Conservation (phyloP, 1,140 invertebrate species). For the Trichonephila clavipes region DNA sequence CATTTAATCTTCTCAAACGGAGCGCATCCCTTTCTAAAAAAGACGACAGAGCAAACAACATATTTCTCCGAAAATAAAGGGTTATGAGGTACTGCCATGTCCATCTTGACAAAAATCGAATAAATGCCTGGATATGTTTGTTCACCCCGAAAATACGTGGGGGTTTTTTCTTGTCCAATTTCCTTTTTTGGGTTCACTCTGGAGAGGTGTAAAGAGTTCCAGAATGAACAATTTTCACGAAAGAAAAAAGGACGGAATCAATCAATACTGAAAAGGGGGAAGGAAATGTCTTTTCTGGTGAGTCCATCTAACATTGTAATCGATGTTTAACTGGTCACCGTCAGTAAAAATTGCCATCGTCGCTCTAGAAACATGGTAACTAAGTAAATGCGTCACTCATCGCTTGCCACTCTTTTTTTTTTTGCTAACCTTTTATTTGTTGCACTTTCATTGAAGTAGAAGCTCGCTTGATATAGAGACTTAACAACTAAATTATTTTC, state of each 20-base stretch:
- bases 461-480: neutral
- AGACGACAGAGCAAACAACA: constrained; percentile 2
- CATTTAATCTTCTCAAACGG: neutral
- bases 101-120: neutral
- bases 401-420: neutral
- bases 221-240: no score
- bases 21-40: neutral
- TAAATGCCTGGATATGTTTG: constrained; percentile 4
- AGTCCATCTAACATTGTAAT: neutral
- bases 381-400: neutral
- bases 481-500: neutral
- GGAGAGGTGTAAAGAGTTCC: neutral
- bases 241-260: neutral
- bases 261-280: neutral
- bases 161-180: neutral
- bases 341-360: neutral
- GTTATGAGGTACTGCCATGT: no score
- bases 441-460: neutral
- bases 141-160: neutral
- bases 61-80: neutral
- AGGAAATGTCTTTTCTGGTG: neutral
- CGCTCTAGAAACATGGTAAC: neutral
- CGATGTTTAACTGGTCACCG: neutral
- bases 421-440: neutral
- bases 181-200: neutral